These are phyloP conservation scores for Acipenser ruthenus DNA, from an alignment of 2,797 vertebrate genomes.

Conservation along the genomic window DNA sequence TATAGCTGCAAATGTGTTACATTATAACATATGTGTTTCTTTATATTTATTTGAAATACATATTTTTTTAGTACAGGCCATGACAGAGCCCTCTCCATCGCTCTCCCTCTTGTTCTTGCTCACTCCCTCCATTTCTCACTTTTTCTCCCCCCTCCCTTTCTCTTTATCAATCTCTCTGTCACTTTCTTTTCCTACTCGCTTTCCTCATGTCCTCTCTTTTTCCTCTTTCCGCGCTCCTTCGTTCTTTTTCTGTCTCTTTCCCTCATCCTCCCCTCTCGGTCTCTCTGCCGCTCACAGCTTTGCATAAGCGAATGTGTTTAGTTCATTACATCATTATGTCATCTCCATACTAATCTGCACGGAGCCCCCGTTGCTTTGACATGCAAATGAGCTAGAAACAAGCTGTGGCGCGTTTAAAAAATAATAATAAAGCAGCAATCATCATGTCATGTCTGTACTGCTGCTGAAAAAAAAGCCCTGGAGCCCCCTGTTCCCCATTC, in stretches of 20 bases:
- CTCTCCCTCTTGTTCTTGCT: conserved; percentile 20
- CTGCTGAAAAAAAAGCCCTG: conserved; percentile 68
- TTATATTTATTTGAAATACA: no score
- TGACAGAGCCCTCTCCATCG: conserved; percentile 10
- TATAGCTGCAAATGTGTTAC: no score
- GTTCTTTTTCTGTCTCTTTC: conserved; percentile 20
- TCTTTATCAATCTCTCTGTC: not conserved
- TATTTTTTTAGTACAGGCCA: no score
- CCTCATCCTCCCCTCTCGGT: not conserved
- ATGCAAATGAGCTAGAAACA: conserved; percentile 85
- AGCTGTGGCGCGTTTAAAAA: conserved; percentile 57
- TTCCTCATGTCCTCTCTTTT: conserved; percentile 3
- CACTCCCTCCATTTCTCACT: conserved; percentile 20
- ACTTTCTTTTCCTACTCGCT: conserved; percentile 16
- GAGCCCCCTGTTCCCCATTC: conserved; percentile 48
- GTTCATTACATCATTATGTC: conserved; percentile 92
- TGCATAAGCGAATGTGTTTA: conserved; percentile 77
- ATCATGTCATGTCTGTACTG: conserved; percentile 73
- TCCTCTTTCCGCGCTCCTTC: conserved; percentile 29
- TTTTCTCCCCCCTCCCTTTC: conserved; percentile 13
- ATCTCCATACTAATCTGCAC: conserved; percentile 84
- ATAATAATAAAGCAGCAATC: conserved; percentile 70
- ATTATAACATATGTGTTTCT: no score
- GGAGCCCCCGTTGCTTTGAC: conserved; percentile 80
- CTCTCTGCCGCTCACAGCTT: conserved; percentile 30